Conservation (phyloP, 2,797 vertebrate species). For the Cirrhinus mrigala region DNA sequence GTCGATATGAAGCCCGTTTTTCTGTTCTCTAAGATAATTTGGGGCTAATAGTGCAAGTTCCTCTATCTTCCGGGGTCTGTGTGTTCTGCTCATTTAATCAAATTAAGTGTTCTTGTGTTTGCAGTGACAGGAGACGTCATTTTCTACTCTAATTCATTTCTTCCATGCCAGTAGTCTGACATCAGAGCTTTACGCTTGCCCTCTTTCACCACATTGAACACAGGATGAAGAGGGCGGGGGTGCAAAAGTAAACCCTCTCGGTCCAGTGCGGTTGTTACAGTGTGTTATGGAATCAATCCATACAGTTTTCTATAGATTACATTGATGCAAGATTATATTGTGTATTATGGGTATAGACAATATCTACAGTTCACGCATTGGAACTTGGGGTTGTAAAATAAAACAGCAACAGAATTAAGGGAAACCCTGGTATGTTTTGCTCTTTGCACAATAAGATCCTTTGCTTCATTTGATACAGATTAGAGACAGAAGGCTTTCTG, state of each 20-base stretch:
- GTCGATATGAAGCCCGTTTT: background rate
- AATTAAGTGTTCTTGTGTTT: background rate
- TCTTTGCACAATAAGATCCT: background rate
- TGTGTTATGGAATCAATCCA: background rate
- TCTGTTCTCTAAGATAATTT: background rate
- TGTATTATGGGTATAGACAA: background rate
- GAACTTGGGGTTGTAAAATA: background rate
- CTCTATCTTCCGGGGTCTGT: background rate
- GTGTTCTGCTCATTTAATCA: background rate
- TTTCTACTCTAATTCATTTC: conserved; percentile 55
- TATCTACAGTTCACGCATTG: background rate
- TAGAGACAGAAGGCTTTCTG: conserved; percentile 5
- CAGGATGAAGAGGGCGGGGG: background rate
- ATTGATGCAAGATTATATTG: background rate
- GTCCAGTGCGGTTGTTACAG: background rate
- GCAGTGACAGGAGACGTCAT: background rate
- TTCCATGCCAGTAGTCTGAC: conserved; percentile 50
- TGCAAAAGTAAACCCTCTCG: background rate
- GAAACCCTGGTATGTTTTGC: background rate
- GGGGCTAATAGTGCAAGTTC: background rate
- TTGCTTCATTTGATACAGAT: conserved; percentile 20
- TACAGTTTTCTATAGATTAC: background rate
- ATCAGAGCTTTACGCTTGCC: conserved; percentile 35
- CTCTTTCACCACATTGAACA: conserved; percentile 37
- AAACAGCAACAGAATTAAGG: background rate